Evolutionary conservation across 2,797 vertebrate genomes (phyloP).

Genomic region (Enteromius thamalakanensis): DNA sequence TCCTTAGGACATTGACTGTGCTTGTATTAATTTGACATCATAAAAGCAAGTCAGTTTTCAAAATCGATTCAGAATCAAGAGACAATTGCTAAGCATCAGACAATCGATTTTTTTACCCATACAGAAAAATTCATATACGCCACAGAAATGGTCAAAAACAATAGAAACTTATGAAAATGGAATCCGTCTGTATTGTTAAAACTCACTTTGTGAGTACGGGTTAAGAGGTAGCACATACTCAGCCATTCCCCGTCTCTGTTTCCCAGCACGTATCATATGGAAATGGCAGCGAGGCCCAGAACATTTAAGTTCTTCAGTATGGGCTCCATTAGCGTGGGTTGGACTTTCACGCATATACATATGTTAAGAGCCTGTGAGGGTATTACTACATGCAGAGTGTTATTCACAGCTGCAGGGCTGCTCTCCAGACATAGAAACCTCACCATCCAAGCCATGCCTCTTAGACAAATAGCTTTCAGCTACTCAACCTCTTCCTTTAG

Average conservation of each 20-base stretch:
- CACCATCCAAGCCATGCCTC: background rate
- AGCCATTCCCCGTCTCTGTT: background rate
- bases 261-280: conserved; percentile 1
- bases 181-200: background rate
- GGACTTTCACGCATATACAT: conserved; percentile 4
- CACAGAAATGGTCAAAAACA: background rate
- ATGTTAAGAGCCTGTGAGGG: background rate
- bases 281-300: conserved; percentile 11
- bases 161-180: background rate
- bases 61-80: background rate
- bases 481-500: background rate
- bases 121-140: background rate
- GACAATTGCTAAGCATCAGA: background rate
- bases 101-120: background rate
- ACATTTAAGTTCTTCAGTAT: conserved; percentile 23
- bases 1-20: background rate
- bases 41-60: background rate
- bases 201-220: background rate
- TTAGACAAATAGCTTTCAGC: conserved; percentile 37
- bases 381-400: conserved; percentile 27
- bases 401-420: conserved; percentile 29
- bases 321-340: conserved; percentile 20
- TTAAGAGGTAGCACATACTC: background rate
- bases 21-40: background rate
- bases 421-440: background rate